Evolutionary conservation across 2,888 invertebrate genomes (phyloP).

Genomic region (Copidosoma aretas): DNA sequence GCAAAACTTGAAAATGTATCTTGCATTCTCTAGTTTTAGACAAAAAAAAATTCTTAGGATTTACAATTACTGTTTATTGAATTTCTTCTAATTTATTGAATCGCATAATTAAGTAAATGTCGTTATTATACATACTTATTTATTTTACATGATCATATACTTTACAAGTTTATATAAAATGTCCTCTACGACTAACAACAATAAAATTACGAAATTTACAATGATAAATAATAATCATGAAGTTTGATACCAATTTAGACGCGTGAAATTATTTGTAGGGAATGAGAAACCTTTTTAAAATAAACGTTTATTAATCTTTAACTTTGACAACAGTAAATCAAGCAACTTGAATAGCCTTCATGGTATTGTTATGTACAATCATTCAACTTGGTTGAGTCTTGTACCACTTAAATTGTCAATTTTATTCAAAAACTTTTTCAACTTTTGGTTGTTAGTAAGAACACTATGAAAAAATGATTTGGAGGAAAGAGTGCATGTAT

Average conservation of each 20-base stretch:
- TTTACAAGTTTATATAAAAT: conserved; percentile 36
- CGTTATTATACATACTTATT: conserved; percentile 2
- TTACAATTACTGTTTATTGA: conserved; percentile 32
- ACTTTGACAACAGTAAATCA: too few relatives aligned
- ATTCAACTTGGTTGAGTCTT: too few relatives aligned
- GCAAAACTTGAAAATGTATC: background rate
- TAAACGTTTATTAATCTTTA: too few relatives aligned
- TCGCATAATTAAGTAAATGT: conserved; percentile 8
- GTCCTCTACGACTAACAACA: conserved; percentile 29
- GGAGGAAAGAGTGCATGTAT: conserved; percentile 19
- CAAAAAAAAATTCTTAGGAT: background rate
- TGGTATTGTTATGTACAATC: too few relatives aligned
- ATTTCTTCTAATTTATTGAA: conserved; percentile 19
- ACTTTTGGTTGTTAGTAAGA: background rate
- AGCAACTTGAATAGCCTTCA: too few relatives aligned
- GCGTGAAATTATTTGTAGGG: conserved; percentile 19
- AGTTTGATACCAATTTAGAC: conserved; percentile 12
- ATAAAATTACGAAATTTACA: conserved; percentile 31
- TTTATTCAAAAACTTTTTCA: conserved; percentile 12
- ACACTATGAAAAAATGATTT: conserved; percentile 8
- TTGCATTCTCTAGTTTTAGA: background rate
- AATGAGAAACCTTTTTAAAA: conserved; percentile 12
- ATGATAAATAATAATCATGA: conserved; percentile 19
- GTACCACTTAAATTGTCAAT: background rate
- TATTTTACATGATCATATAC: conserved; percentile 32